These are phyloP conservation scores for Halocynthia aurantium DNA, from an alignment of 23 tunicate genomes.

Conservation along the genomic window DNA sequence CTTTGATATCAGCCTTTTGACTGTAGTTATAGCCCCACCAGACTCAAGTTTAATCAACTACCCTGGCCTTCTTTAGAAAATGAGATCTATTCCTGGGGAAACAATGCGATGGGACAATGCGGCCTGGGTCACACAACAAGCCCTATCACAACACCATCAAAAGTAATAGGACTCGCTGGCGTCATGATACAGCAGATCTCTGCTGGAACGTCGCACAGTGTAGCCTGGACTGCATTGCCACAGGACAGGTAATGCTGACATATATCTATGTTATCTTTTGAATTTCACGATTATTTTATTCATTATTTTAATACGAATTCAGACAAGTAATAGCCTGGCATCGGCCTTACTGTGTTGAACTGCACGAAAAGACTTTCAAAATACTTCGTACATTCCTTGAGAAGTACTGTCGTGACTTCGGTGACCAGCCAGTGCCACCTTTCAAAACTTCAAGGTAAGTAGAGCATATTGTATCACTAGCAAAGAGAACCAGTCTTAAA, in stretches of 20 bases:
- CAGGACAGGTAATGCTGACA: conserved; percentile 45
- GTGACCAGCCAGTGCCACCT: conserved; percentile 45
- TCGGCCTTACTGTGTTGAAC: conserved; percentile 83
- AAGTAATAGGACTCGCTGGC: conserved; percentile 49
- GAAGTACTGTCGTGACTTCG: conserved; percentile 58
- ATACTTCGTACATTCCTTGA: conserved; percentile 53
- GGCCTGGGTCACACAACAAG: conserved; percentile 90
- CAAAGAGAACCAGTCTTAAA: no score
- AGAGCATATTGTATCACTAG: no score
- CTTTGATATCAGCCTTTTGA: neutral
- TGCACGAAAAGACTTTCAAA: conserved; percentile 55
- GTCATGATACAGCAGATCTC: conserved; percentile 82
- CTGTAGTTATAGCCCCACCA: conserved; percentile 1
- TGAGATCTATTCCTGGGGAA: conserved; percentile 96
- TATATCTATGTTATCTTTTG: neutral
- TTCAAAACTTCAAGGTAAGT: conserved; percentile 27
- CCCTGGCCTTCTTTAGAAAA: conserved; percentile 31
- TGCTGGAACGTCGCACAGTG: conserved; percentile 96
- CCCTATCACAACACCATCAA: conserved; percentile 77
- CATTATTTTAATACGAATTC: neutral
- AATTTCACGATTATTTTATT: neutral
- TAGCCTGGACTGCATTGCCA: conserved; percentile 95
- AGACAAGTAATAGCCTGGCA: conserved; percentile 92
- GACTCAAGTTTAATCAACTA: neutral
- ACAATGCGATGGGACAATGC: conserved; percentile 99